Conservation (phyloP, 2,113 vertebrate species). For the Salvelinus fontinalis region DNA sequence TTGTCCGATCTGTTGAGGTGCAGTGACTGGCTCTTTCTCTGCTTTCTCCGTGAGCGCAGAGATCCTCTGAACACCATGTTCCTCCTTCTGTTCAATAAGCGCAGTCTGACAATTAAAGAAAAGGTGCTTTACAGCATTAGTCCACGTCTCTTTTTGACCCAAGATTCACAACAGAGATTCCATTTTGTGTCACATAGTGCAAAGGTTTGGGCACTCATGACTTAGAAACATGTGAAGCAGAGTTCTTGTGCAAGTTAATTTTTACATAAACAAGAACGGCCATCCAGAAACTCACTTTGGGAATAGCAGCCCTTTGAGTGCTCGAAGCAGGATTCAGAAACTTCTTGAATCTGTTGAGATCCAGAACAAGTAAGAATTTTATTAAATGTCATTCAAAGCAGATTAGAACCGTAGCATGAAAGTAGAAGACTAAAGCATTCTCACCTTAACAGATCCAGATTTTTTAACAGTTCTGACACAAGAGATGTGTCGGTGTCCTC, state of each 20-base stretch:
- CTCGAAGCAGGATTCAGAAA: slow-evolving; percentile 47
- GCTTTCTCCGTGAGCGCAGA: neutral
- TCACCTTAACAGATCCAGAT: slow-evolving; percentile 56
- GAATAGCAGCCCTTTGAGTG: neutral
- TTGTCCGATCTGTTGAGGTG: neutral
- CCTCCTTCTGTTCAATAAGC: neutral
- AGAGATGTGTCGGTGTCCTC: slow-evolving; percentile 45
- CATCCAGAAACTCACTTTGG: slow-evolving; percentile 46
- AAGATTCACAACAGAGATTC: no score
- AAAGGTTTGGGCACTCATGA: no score
- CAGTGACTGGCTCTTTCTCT: neutral
- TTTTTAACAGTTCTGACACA: slow-evolving; percentile 44
- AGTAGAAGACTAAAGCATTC: neutral
- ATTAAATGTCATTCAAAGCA: neutral
- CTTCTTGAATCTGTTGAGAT: slow-evolving; percentile 50
- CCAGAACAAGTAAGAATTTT: neutral
- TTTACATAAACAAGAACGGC: neutral
- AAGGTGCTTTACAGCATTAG: no score
- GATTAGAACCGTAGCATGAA: slow-evolving; percentile 1
- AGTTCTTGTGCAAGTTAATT: neutral
- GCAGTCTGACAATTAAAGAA: neutral
- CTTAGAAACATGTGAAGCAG: no score
- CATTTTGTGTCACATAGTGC: no score
- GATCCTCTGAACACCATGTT: neutral
- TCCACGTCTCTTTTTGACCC: no score